Conservation (phyloP, 2,888 invertebrate genomes). For the Drosophila gaucha region DNA sequence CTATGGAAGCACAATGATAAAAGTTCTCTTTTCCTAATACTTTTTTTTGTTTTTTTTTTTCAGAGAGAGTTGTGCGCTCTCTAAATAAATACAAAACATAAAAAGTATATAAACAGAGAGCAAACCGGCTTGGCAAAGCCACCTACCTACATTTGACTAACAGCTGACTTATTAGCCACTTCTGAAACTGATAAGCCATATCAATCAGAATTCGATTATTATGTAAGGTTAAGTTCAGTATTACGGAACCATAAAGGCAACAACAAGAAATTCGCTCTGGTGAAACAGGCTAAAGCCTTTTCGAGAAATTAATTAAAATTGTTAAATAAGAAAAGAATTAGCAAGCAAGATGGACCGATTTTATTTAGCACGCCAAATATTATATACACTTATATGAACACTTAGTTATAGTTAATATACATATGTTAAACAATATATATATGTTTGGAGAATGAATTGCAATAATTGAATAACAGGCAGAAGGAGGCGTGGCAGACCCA, state of each 20-base stretch:
- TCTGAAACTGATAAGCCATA: conserved; percentile 25
- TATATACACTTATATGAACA: no score
- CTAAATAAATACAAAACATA: conserved; percentile 6
- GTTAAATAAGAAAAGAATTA: no score
- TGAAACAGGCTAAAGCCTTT: no score
- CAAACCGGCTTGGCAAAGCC: neutral
- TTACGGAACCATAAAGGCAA: neutral
- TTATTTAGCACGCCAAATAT: no score
- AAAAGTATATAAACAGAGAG: neutral
- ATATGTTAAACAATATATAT: no score
- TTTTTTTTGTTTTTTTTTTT: conserved; percentile 1
- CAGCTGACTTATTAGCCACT: neutral
- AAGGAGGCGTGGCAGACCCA: no score
- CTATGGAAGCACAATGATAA: neutral
- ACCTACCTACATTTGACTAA: neutral
- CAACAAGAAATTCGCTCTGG: no score
- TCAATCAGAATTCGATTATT: neutral
- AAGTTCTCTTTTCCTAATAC: neutral
- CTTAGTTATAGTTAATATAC: no score
- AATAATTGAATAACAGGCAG: no score
- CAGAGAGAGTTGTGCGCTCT: conserved; percentile 6
- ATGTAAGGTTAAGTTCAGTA: neutral
- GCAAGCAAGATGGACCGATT: no score
- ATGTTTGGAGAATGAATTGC: no score
- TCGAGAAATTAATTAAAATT: no score